phyloP scores from a whole-genome alignment of 2,888 invertebrate genomes.

The Parasteatoda lunata region DNA sequence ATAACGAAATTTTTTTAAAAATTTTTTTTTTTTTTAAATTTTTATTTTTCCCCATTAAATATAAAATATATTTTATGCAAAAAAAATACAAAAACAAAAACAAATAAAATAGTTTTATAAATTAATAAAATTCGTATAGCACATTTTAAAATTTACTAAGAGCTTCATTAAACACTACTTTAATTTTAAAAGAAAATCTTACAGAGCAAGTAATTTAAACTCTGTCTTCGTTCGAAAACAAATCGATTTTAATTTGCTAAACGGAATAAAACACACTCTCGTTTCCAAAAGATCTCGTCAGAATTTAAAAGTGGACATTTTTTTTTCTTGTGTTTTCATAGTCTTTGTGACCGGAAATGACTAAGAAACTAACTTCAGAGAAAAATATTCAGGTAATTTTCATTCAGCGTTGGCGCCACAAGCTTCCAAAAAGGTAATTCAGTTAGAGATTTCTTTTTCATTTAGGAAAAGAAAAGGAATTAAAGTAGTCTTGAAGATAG shows the following conservation, averaged over 20 bases:
- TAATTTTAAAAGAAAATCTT: background rate
- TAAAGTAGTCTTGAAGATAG: constrained; percentile 1
- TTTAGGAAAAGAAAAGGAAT: constrained; percentile 1
- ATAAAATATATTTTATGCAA: too few species aligned
- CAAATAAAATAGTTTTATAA: too few species aligned
- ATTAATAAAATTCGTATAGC: too few species aligned
- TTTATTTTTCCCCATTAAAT: too few species aligned
- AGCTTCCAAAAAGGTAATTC: background rate
- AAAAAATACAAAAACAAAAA: too few species aligned
- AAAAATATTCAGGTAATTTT: constrained; percentile 1
- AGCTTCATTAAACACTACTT: too few species aligned
- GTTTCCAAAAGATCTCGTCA: background rate
- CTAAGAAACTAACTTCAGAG: background rate
- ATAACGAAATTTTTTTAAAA: too few species aligned
- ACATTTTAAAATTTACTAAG: too few species aligned
- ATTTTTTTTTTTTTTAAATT: too few species aligned
- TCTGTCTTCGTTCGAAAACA: background rate
- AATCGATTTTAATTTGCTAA: background rate
- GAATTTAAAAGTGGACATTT: background rate
- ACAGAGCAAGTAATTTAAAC: background rate
- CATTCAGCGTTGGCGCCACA: background rate
- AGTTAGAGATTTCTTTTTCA: background rate
- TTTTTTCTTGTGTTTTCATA: background rate
- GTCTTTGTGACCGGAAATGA: constrained; percentile 2
- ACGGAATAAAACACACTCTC: background rate